These are phyloP conservation scores for Bombyx mandarina DNA, from an alignment of 1,140 invertebrate species.

Conservation along the genomic window DNA sequence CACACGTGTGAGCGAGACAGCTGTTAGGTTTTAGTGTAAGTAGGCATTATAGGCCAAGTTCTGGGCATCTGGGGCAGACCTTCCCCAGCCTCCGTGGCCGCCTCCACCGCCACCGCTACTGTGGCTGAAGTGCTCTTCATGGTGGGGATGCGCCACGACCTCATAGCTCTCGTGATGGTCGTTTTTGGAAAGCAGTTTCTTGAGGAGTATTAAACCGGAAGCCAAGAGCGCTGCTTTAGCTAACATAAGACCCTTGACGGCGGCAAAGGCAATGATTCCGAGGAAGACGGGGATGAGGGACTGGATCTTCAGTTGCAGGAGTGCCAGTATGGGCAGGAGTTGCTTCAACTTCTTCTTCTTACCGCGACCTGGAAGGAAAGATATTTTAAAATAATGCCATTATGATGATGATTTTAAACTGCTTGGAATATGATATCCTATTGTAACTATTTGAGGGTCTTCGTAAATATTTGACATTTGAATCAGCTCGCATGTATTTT, in stretches of 20 bases:
- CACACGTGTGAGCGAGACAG: too few species aligned
- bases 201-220: constrained; percentile 80
- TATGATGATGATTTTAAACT: not conserved
- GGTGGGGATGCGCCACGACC: constrained; percentile 78
- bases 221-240: constrained; percentile 86
- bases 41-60: constrained; percentile 60
- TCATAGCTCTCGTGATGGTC: constrained; percentile 80
- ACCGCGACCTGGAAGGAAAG: constrained; percentile 72
- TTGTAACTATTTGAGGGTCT: too few species aligned
- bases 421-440: not conserved
- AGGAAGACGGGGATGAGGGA: constrained; percentile 82
- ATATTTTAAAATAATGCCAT: not conserved
- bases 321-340: constrained; percentile 79
- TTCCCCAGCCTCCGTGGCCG: constrained; percentile 54
- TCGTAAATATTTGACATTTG: too few species aligned
- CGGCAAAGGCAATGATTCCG: constrained; percentile 83
- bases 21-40: constrained; percentile 54
- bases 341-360: constrained; percentile 83
- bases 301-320: constrained; percentile 84
- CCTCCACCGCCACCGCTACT: constrained; percentile 33
- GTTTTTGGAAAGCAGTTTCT: constrained; percentile 83
- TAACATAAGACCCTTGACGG: constrained; percentile 85
- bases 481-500: too few species aligned
- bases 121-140: constrained; percentile 72
- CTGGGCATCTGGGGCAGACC: constrained; percentile 54